These are phyloP conservation scores for Oncorhynchus keta DNA, from an alignment of 2,113 vertebrate genomes.

Conservation along the genomic window DNA sequence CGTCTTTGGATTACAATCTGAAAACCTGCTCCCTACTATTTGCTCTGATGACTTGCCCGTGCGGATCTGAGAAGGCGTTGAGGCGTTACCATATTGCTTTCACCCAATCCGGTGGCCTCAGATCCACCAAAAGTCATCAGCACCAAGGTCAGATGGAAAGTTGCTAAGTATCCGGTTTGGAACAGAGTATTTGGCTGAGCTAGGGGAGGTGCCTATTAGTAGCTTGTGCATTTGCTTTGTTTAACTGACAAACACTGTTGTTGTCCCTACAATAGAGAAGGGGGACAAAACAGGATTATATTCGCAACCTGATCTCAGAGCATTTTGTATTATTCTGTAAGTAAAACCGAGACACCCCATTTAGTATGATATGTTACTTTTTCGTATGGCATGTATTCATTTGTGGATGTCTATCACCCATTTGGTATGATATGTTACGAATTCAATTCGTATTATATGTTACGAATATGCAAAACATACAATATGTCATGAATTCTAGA, in stretches of 20 bases:
- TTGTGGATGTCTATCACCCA: too few relatives aligned
- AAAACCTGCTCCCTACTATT: not conserved
- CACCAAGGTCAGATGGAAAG: not conserved
- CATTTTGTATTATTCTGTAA: too few relatives aligned
- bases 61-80: not conserved
- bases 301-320: too few relatives aligned
- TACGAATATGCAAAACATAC: too few relatives aligned
- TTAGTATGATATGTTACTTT: too few relatives aligned
- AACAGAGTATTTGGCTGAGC: not conserved
- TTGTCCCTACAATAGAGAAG: slow-evolving; percentile 18
- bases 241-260: slow-evolving; percentile 33
- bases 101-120: not conserved
- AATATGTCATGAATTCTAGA: too few relatives aligned
- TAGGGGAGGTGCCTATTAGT: not conserved
- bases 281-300: slow-evolving; percentile 15
- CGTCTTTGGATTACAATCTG: not conserved
- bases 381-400: too few relatives aligned
- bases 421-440: too few relatives aligned
- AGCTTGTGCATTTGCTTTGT: slow-evolving; percentile 21
- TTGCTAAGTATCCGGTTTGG: not conserved
- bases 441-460: too few relatives aligned
- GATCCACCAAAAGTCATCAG: too few relatives aligned
- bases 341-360: too few relatives aligned
- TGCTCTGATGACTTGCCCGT: not conserved
- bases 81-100: not conserved